Evolutionary conservation across 2,113 vertebrate species (phyloP), one percentile per base, ranked within the genome.

Genomic region (Sorex fumeus): DNA sequence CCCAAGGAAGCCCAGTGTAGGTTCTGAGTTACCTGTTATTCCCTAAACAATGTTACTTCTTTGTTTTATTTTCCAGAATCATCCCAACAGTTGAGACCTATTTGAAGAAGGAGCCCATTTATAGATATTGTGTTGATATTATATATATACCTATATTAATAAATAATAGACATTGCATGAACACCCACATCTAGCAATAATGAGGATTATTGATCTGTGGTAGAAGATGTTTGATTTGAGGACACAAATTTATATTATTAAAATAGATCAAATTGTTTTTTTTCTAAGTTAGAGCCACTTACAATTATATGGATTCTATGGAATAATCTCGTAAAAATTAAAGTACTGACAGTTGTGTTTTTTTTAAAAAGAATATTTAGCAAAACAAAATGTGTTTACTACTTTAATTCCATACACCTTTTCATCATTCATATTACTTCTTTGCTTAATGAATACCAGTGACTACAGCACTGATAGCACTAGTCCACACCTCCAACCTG

Each of bases 261-360:
- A 88, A 81, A 53, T n/a, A 93, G 53, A 27, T 62, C 60, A 88
- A 66, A 78, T 90, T 76, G 9, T 1, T 91, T 78, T 95, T 9
- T 64, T 66, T 80, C 6, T 72, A 43, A 8, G 9, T 36, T 72
- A 81, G 43, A 85, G 40, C 28, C 57, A 72, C 70, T 71, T 71
- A 90, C 8, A 53, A 36, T 89, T 74, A 91, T 25, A 16, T 19
- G 50, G 74, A 75, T 15, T 84, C 81, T 3, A 82, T 71, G 7
- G 30, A 71, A 8, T 72, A 36, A 72, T 91, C 70, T 64, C 70
- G 8, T 64, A 57, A 36, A 76, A 88, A 18, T 32, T 53, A 19
- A 90, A 94, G 62, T 36, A 50, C 0, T 60, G 45, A 34, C 72
- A 72, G 21, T 93, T 83, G 12, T 78, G 62, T 66, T 67, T 90